Conservation (phyloP, 2,888 invertebrate genomes). For the Torymus aiolomorphi region DNA sequence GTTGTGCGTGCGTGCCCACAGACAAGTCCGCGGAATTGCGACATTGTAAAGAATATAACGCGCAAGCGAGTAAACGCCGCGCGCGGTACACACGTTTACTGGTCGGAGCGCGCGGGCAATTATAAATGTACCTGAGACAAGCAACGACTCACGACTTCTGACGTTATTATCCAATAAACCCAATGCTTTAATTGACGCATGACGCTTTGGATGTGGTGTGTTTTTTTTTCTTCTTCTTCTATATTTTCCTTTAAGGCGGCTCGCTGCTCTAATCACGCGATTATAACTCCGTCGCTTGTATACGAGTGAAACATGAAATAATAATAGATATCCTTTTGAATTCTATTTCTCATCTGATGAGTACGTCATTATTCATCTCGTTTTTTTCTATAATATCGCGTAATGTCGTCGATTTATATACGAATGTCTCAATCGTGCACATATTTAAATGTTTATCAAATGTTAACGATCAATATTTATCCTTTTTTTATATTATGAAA, state of each 20-base stretch:
- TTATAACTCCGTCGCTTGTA: slow-evolving; percentile 23
- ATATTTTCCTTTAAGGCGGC: slow-evolving; percentile 12
- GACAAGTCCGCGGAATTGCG: slow-evolving; percentile 30
- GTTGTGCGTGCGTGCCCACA: neutral
- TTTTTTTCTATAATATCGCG: neutral
- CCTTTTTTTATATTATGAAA: no score
- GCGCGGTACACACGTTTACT: slow-evolving; percentile 23
- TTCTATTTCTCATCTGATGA: slow-evolving; percentile 6
- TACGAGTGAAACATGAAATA: slow-evolving; percentile 34
- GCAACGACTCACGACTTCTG: slow-evolving; percentile 20
- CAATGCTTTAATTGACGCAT: slow-evolving; percentile 49
- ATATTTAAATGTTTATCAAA: no score
- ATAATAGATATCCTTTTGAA: slow-evolving; percentile 21
- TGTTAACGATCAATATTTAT: no score
- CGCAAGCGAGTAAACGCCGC: neutral
- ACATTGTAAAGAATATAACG: slow-evolving; percentile 40
- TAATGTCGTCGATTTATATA: neutral
- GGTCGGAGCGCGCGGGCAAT: slow-evolving; percentile 22
- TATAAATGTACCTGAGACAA: slow-evolving; percentile 40
- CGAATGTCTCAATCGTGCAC: no score
- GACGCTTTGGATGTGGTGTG: slow-evolving; percentile 32
- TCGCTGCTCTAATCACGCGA: slow-evolving; percentile 40
- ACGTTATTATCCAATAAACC: slow-evolving; percentile 47
- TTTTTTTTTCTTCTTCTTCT: slow-evolving; percentile 19
- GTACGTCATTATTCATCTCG: slow-evolving; percentile 4